phyloP scores from a whole-genome alignment of 2,888 invertebrate genomes.

The Trachelus iudaicus region DNA sequence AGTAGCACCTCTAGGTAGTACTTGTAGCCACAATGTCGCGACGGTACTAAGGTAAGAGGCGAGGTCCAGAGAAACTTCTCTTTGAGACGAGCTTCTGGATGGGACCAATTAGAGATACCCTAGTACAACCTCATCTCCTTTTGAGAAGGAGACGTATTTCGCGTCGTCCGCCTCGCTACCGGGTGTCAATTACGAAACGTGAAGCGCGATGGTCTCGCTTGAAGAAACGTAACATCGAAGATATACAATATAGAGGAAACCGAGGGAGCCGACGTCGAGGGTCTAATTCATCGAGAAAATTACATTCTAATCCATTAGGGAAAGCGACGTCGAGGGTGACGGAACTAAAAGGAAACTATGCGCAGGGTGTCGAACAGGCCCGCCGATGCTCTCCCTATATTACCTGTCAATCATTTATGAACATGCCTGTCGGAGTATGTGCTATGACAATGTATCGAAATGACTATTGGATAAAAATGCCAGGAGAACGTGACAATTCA shows the following conservation, averaged over 20 bases:
- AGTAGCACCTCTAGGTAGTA: neutral
- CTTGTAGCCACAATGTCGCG: neutral
- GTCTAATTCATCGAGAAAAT: neutral
- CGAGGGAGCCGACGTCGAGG: neutral
- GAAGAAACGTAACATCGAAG: too few species aligned
- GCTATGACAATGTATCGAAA: neutral
- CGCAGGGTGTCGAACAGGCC: neutral
- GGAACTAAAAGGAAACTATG: neutral
- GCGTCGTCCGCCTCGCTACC: constrained; percentile 24
- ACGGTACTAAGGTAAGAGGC: neutral
- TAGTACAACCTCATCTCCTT: constrained; percentile 24
- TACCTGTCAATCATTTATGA: neutral
- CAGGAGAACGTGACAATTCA: neutral
- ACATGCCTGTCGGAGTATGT: neutral
- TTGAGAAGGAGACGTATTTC: constrained; percentile 22
- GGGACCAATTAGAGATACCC: constrained; percentile 56
- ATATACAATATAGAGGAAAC: too few species aligned
- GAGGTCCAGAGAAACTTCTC: constrained; percentile 20
- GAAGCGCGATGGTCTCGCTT: neutral
- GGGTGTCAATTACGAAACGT: constrained; percentile 17
- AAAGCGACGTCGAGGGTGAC: neutral
- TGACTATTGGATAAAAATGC: neutral
- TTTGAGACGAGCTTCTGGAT: constrained; percentile 47
- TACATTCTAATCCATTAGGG: neutral
- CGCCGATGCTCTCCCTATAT: neutral